Base-by-base conservation (phyloP, 2,888 invertebrate genomes). In the Entomobrya proxima region DNA sequence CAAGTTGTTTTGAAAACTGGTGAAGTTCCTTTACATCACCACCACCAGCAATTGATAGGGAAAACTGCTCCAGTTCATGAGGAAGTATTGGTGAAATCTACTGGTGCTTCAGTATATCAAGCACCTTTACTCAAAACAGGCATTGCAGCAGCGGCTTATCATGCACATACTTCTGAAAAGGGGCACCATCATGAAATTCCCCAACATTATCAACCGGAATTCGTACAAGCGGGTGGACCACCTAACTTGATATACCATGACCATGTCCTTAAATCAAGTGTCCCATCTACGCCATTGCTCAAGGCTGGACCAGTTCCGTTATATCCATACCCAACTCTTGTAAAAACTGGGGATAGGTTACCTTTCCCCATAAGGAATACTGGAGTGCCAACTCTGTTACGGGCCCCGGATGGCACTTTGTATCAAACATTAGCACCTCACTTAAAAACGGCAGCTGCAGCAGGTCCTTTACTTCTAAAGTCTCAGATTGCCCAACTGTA, bases 401-500 rank as follows among this genome's bases (percentile, higher is more conserved):
- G n/a, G n/a, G 11, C 47, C 2, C 15, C 47, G 15, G 47, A 47
- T 47, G 47, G 47, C 3, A 47, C 47, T 47, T 3, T 32, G 30
- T 47, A 9, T 47, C 47, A 47, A 47, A n/a, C 15, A 30, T 13
- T n/a, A 18, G 44, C 37, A 4, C 61, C 58, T 27, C 2, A 30
- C 15, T 13, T 58, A n/a, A 58, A 37, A 21, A 21, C 58, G 11
- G 55, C 55, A 47, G 47, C 47, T 11, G 55, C 55, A 47, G 47
- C 47, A 3, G 27, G n/a, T 24, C 69, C 4, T 9, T 4, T 40
- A n/a, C n/a, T 72, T 13, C 15, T 72, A n/a, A 72, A 72, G 15
- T 72, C 72, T 21, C 72, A 44, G 1, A 27, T 72, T 72, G n/a
- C n/a, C n/a, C n/a, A n/a, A n/a, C n/a, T n/a, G n/a, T 24, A 47